Evolutionary conservation across 2,888 invertebrate species (phyloP), one percentile per base, ranked within the genome.

Genomic region (Acanthosepion pharaonis): DNA sequence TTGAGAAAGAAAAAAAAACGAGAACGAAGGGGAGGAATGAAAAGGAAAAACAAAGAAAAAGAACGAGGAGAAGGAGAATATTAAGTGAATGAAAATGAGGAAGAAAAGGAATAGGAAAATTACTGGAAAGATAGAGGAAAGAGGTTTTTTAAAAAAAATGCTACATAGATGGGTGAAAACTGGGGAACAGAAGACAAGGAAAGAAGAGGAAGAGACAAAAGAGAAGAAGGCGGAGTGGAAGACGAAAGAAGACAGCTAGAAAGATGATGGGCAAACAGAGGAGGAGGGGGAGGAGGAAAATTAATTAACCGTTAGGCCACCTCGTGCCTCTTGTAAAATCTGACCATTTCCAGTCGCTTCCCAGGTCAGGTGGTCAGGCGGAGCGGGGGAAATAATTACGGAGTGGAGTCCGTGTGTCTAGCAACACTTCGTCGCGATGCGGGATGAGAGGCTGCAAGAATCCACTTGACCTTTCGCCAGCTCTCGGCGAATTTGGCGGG

Each of bases 371-470:
- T 78, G 78, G n/a, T 33, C n/a, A 33, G 78, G n/a, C 11, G n/a
- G 78, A n/a, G 11, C n/a, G 78, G 78, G 78, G 11, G 78, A 15
- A 78, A 78, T 78, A 78, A 78, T 78, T 78, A n/a, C n/a, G 78
- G 78, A 78, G 18, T 78, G 78, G 78, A 78, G 78, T 78, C 78
- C n/a, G 78, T 78, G 78, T 78, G 78, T 78, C 78, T 78, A 33
- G 78, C n/a, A n/a, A 78, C 78, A n/a, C 78, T 78, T 78, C 78
- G 78, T 78, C 78, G 18, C 78, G n/a, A 78, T n/a, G n/a, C n/a
- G 78, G 15, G 78, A 78, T 18, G 78, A 33, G n/a, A 78, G n/a
- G 78, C n/a, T 78, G 78, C n/a, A 78, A 78, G n/a, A 11, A 33
- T 78, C n/a, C 78, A n/a, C 78, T 78, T 78, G 78, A 78, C 78